phyloP scores from a whole-genome alignment of 2,113 vertebrate species.

The Pimephales promelas region DNA sequence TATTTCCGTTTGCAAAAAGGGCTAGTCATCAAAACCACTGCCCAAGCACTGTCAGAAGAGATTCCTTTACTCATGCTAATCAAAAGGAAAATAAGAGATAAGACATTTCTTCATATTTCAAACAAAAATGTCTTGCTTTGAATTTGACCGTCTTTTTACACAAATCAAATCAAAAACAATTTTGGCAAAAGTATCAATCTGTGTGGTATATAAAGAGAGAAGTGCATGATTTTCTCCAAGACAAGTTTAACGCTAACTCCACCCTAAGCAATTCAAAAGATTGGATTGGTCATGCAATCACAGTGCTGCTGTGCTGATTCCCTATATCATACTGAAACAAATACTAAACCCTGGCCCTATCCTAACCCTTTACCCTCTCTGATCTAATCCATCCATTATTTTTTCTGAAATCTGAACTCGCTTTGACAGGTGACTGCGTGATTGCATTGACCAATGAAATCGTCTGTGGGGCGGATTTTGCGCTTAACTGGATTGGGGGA shows the following conservation, averaged over 20 bases:
- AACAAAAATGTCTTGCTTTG: not conserved
- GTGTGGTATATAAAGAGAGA: slow-evolving; percentile 2
- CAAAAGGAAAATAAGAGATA: not conserved
- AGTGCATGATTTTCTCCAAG: not conserved
- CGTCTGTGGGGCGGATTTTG: not conserved
- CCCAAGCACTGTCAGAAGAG: not conserved
- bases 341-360: not conserved
- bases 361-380: not conserved
- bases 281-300: not conserved
- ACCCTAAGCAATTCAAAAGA: not conserved
- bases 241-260: not conserved
- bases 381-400: not conserved
- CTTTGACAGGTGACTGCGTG: not conserved
- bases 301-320: not conserved
- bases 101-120: not conserved
- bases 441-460: not conserved
- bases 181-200: not conserved
- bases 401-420: not conserved
- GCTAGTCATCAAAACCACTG: slow-evolving; percentile 26
- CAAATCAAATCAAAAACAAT: not conserved
- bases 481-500: not conserved
- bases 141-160: not conserved
- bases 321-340: not conserved
- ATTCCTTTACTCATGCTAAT: not conserved
- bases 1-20: not conserved